phyloP scores from a whole-genome alignment of 2,888 invertebrate species.

The Chaitophorus viminalis region DNA sequence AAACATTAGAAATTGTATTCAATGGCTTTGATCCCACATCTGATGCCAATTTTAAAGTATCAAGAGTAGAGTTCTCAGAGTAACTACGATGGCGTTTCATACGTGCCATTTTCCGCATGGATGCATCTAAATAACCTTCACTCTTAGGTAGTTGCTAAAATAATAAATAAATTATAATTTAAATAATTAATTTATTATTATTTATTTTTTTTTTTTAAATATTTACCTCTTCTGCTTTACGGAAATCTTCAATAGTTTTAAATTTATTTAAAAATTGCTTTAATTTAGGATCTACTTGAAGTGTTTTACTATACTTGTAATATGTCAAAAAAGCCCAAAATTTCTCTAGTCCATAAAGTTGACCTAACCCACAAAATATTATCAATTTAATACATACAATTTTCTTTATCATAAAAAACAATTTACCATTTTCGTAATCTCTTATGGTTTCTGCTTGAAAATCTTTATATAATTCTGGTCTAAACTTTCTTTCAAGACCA shows the following conservation, averaged over 20 bases:
- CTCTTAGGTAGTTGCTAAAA: constrained; percentile 74
- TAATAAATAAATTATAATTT: constrained; percentile 62
- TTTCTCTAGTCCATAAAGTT: constrained; percentile 97
- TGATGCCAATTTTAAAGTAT: constrained; percentile 50
- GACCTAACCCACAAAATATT: constrained; percentile 73
- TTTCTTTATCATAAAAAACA: not conserved
- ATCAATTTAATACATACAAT: not conserved
- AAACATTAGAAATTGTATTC: constrained; percentile 20
- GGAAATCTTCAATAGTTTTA: constrained; percentile 89
- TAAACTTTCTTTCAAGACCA: constrained; percentile 94
- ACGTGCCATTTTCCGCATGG: constrained; percentile 68
- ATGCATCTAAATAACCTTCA: constrained; percentile 69
- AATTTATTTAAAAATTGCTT: constrained; percentile 80
- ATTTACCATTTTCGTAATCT: constrained; percentile 86
- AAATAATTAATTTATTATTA: too few species aligned
- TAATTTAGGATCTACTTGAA: constrained; percentile 80
- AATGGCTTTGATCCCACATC: constrained; percentile 13
- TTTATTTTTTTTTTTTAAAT: not conserved
- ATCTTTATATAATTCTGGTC: constrained; percentile 93
- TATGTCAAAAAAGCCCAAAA: constrained; percentile 99
- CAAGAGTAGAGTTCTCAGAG: constrained; percentile 71
- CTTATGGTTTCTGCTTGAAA: constrained; percentile 92
- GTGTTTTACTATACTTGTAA: constrained; percentile 82
- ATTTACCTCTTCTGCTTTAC: constrained; percentile 75
- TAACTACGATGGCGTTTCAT: constrained; percentile 75